These are phyloP conservation scores for Subacronicta megacephala DNA, from an alignment of 2,888 invertebrate genomes.

Conservation along the genomic window DNA sequence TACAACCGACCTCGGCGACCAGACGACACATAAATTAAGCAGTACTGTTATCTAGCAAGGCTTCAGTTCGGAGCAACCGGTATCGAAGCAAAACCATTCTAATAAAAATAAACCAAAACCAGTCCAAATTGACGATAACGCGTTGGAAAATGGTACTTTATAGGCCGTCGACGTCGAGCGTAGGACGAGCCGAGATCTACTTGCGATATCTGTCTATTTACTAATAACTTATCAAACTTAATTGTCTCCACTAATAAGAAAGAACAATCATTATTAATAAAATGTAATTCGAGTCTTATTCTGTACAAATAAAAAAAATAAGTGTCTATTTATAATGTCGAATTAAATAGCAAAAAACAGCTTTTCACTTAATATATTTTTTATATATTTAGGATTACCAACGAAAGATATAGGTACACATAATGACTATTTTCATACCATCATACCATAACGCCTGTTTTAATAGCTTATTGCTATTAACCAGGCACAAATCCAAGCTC, in stretches of 20 bases:
- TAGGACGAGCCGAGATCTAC: conserved; percentile 54
- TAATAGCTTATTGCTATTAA: too few species aligned
- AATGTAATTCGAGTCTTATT: not conserved
- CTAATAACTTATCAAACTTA: conserved; percentile 51
- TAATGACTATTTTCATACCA: too few species aligned
- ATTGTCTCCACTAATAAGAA: conserved; percentile 24
- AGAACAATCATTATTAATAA: not conserved
- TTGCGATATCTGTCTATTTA: conserved; percentile 44
- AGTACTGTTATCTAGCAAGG: conserved; percentile 86
- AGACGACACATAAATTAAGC: conserved; percentile 79
- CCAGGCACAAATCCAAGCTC: too few species aligned
- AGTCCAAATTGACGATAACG: conserved; percentile 80
- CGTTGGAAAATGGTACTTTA: conserved; percentile 65
- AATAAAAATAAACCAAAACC: conserved; percentile 85
- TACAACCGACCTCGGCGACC: conserved; percentile 44
- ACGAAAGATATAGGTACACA: too few species aligned
- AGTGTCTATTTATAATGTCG: not conserved
- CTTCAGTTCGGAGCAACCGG: conserved; percentile 80
- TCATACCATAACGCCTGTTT: too few species aligned
- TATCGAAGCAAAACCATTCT: conserved; percentile 87
- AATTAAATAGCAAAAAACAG: too few species aligned
- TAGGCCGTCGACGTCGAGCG: conserved; percentile 54
- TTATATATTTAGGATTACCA: too few species aligned
- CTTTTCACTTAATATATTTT: too few species aligned
- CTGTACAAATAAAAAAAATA: too few species aligned